Conservation (phyloP, 2,113 vertebrate genomes). For the Chaenogobius annularis region DNA sequence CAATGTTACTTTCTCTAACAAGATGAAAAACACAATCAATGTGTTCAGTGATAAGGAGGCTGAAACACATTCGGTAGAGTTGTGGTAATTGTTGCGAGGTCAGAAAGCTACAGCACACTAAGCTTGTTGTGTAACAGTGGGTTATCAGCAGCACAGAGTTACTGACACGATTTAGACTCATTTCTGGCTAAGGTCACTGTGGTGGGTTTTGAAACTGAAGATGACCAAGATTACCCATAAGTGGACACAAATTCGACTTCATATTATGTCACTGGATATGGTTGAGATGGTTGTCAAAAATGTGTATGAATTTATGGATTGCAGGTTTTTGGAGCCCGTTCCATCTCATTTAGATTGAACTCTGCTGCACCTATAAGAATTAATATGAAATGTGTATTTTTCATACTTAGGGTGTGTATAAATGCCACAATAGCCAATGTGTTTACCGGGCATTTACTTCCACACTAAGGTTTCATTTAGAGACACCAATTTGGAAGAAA, state of each 20-base stretch:
- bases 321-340: not conserved
- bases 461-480: no score
- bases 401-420: no score
- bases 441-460: no score
- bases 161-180: conserved; percentile 1
- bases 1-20: conserved; percentile 22
- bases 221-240: conserved; percentile 9
- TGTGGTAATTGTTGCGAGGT: conserved; percentile 26
- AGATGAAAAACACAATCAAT: conserved; percentile 40
- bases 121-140: conserved; percentile 17
- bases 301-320: not conserved
- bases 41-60: conserved; percentile 35
- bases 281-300: not conserved
- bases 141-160: conserved; percentile 14
- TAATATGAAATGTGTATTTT: no score
- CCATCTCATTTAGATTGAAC: no score
- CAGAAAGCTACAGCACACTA: conserved; percentile 29
- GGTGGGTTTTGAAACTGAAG: conserved; percentile 1
- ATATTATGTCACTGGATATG: conserved; percentile 5
- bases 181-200: conserved; percentile 24
- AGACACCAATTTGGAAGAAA: not conserved
- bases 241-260: not conserved
- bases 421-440: no score
- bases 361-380: no score
- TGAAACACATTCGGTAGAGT: conserved; percentile 24